Evolutionary conservation across 1,140 invertebrate species (phyloP).

Genomic region (Caerostris extrusa): DNA sequence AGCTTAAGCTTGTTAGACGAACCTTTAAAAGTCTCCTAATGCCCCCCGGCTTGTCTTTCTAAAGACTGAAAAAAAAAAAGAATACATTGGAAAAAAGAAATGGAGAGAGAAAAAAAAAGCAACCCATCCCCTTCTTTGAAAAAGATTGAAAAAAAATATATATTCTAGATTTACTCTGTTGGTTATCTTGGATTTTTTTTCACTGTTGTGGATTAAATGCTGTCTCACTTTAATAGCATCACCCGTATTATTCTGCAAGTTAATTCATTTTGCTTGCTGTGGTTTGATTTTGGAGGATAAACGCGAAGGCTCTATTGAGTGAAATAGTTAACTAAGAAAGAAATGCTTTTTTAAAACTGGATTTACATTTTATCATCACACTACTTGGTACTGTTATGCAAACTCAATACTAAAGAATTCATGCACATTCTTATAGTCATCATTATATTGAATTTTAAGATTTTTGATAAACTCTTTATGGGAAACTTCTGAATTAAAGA

Average conservation of each 20-base stretch:
- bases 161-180: constrained; percentile 29
- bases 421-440: too few species aligned
- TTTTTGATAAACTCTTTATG: too few species aligned
- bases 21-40: constrained; percentile 64
- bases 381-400: too few species aligned
- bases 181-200: background rate
- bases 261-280: constrained; percentile 6
- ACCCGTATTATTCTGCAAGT: background rate
- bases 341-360: background rate
- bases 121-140: background rate
- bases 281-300: background rate
- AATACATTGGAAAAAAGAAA: background rate
- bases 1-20: constrained; percentile 73
- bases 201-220: constrained; percentile 24
- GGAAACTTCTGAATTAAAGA: too few species aligned
- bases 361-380: too few species aligned
- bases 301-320: background rate
- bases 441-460: too few species aligned
- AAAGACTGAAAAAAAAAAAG: constrained; percentile 11
- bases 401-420: too few species aligned
- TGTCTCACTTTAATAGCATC: constrained; percentile 3
- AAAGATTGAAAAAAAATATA: background rate
- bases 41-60: constrained; percentile 39
- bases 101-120: background rate
- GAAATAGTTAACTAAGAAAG: background rate